Evolutionary conservation across 2,888 invertebrate genomes (phyloP), one percentile per base, ranked within the genome.

Genomic region (Thysanoteuthis rhombus): DNA sequence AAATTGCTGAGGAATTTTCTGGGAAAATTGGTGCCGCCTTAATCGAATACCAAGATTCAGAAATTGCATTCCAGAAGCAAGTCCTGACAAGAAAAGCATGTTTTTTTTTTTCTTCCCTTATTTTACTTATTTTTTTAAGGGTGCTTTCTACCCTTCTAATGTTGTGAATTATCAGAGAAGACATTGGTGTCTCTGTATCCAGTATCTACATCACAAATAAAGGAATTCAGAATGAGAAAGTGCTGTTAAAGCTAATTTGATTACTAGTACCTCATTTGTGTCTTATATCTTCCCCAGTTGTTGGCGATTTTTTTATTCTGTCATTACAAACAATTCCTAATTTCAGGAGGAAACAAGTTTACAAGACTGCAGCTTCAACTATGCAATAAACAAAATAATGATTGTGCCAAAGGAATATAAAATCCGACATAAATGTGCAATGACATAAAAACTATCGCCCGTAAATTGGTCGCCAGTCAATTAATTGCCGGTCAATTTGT

Each of bases 11-110:
- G 75, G 75, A 75, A 75, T 75, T 75, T n/a, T 75, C 75, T n/a
- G 75, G 75, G n/a, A 75, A 75, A 75, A 75, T 75, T 75, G 75
- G 75, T 75, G 75, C 75, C n/a, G n/a, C 75, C 75, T 75, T 75
- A 75, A 75, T 75, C 75, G 75, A 75, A 75, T 75, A 75, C n/a
- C 75, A 75, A 75, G 75, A 25, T 75, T n/a, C n/a, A 36, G 75
- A n/a, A 75, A 75, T 75, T n/a, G n/a, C 75, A 75, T 75, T 75
- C 75, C 75, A 75, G n/a, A 75, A n/a, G n/a, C 75, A 75, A n/a
- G 25, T 75, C n/a, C n/a, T 36, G n/a, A 75, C 75, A 75, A n/a
- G 75, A 75, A 25, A 52, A 22, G 52, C 75, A 16, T 75, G n/a
- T 6, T 75, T 75, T 75, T 75, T 10, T n/a, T 2, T 75, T 75